These are phyloP conservation scores for Galeopterus variegatus DNA, from an alignment of 2,113 vertebrate genomes.

Conservation along the genomic window DNA sequence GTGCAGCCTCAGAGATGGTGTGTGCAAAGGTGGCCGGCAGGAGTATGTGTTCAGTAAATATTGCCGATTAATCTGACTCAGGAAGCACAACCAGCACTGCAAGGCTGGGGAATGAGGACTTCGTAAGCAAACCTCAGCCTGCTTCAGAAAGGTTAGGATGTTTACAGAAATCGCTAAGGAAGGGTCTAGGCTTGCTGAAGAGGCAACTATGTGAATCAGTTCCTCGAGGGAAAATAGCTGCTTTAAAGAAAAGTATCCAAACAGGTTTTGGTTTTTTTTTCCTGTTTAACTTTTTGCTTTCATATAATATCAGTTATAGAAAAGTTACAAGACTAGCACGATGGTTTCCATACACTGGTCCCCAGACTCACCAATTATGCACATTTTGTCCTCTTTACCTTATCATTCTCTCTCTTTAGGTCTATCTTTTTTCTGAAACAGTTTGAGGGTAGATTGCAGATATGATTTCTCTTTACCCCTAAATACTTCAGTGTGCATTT, in stretches of 20 bases:
- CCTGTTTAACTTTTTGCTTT: conserved; percentile 18
- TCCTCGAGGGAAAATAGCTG: conserved; percentile 59
- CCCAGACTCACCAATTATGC: not conserved
- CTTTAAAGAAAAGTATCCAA: conserved; percentile 44
- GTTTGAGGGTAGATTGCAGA: not conserved
- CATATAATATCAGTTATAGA: not conserved
- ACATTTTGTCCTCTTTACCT: not conserved
- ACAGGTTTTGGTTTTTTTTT: not conserved
- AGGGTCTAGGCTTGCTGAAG: conserved; percentile 10
- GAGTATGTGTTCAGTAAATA: not conserved
- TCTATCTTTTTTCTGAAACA: not conserved
- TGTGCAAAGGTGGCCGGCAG: accelerated
- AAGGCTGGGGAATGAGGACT: not conserved
- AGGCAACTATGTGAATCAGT: not conserved
- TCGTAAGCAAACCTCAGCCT: not conserved
- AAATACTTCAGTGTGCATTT: not conserved
- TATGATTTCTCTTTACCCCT: not conserved
- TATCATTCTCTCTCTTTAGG: not conserved
- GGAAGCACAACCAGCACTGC: not conserved
- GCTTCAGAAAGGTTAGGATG: not conserved
- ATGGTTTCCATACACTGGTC: not conserved
- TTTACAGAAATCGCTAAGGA: not conserved
- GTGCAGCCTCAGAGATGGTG: not conserved
- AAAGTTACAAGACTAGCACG: conserved; percentile 29
- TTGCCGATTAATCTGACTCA: not conserved